phyloP scores from a whole-genome alignment of 2,113 vertebrate species.

The Ibidorhyncha struthersii region DNA sequence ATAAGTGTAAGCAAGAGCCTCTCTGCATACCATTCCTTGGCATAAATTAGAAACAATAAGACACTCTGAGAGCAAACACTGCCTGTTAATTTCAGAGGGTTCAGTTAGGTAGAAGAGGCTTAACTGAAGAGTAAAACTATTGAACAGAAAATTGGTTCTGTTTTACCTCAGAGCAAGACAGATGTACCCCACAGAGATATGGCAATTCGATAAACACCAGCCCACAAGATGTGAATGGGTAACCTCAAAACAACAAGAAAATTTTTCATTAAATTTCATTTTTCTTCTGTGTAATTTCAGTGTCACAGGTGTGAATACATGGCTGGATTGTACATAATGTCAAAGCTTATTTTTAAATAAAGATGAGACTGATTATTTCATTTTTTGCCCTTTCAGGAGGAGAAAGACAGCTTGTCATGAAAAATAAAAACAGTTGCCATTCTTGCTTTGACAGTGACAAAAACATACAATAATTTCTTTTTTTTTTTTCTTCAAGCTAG shows the following conservation, averaged over 20 bases:
- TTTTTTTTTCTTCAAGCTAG: neutral
- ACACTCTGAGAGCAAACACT: no score
- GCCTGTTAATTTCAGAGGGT: no score
- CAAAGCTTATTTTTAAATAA: neutral
- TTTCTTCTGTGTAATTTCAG: neutral
- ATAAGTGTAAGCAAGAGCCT: no score
- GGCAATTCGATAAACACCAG: neutral
- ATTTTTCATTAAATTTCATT: neutral
- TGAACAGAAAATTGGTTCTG: no score
- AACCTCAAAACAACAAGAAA: neutral
- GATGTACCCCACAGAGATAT: neutral
- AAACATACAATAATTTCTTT: neutral
- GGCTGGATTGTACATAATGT: neutral
- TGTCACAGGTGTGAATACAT: neutral
- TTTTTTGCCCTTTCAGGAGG: neutral
- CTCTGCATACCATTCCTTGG: no score
- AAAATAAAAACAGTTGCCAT: neutral
- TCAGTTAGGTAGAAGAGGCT: no score
- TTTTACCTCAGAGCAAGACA: no score
- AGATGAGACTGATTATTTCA: neutral
- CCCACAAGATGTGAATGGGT: neutral
- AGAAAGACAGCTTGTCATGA: neutral
- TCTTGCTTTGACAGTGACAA: neutral
- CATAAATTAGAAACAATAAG: no score
- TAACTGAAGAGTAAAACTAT: no score